Evolutionary conservation across 2,797 vertebrate species (phyloP).

Genomic region (Muscicapa comitata): DNA sequence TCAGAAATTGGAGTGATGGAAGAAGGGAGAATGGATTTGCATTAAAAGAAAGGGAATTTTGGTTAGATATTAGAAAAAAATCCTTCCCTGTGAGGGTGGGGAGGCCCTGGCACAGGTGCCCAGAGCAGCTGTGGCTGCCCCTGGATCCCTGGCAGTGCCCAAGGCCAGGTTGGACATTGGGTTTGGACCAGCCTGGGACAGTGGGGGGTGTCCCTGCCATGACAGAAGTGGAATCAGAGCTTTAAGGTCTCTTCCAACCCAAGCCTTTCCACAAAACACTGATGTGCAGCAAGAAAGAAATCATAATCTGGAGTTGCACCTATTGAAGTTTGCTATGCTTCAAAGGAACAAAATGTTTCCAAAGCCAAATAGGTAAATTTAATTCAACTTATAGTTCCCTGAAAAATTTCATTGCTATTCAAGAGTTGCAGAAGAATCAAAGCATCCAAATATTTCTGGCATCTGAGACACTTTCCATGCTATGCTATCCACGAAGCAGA

Average conservation of each 20-base stretch:
- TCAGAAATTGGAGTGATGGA: not conserved
- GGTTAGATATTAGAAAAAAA: not conserved
- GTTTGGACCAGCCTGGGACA: fast-evolving
- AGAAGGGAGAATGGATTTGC: not conserved
- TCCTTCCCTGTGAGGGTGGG: fast-evolving
- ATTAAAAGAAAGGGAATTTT: not conserved
- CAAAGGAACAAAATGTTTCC: not conserved
- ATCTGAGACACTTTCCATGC: not conserved
- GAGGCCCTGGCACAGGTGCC: not conserved
- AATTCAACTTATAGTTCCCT: not conserved
- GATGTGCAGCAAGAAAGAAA: not conserved
- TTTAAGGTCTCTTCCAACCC: not conserved
- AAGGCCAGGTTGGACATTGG: not conserved
- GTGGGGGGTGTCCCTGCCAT: not conserved
- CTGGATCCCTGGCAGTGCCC: not conserved
- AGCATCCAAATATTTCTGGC: not conserved
- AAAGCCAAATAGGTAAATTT: not conserved
- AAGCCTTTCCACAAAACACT: not conserved
- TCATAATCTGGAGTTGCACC: not conserved
- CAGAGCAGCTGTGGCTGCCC: not conserved
- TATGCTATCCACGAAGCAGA: not conserved
- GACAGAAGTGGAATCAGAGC: not conserved
- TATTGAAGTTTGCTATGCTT: not conserved
- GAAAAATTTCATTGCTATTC: not conserved
- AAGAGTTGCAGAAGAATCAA: not conserved